Evolutionary conservation across 1,140 invertebrate genomes (phyloP), one percentile per base, ranked within the genome.

Genomic region (Drosophila grimshawi): DNA sequence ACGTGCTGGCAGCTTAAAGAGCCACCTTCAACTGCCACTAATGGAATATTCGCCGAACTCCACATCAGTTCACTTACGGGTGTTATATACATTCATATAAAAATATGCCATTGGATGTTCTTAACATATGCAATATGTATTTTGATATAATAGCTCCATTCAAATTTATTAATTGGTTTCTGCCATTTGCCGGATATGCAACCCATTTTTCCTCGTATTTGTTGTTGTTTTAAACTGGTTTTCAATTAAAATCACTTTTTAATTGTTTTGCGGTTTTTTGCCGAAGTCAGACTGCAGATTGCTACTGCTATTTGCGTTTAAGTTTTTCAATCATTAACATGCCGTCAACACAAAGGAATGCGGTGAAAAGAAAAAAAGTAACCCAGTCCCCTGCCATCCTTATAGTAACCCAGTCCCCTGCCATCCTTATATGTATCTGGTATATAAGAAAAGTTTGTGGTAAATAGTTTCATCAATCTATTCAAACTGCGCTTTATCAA

Each of bases 341-440:
- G 80, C 32, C 48, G 69, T 78, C 74, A 72, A 48, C 82, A 81
- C 46, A 78, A 85, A 81, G 64, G 53, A 67, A 72, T 86, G 8
- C 19, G 19, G 6, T 35, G 19, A 6, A 52, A 10, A 32, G 37
- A 63, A 19, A 19, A 19, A 19, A 19, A 19, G 19, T 1, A 19
- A 1, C 19, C 19, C 19, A 19, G 60, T 33, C 55, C 46, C n/a
- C 33, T 53, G 19, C 45, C 10, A 30, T 10, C 2, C 19, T 4
- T 41, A 3, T n/a, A 19, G 19, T 1, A 19, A 1, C 19, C 19
- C 19, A 19, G 60, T 33, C 55, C 46, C n/a, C 33, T 53, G n/a
- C n/a, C n/a, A n/a, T n/a, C n/a, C n/a, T n/a, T n/a, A n/a, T n/a
- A 41, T 5, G 3, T 10, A 41, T 41, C 0, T 10, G 3, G 8